Conservation (phyloP, 2,888 invertebrate genomes). For the Mayetiola destructor region DNA sequence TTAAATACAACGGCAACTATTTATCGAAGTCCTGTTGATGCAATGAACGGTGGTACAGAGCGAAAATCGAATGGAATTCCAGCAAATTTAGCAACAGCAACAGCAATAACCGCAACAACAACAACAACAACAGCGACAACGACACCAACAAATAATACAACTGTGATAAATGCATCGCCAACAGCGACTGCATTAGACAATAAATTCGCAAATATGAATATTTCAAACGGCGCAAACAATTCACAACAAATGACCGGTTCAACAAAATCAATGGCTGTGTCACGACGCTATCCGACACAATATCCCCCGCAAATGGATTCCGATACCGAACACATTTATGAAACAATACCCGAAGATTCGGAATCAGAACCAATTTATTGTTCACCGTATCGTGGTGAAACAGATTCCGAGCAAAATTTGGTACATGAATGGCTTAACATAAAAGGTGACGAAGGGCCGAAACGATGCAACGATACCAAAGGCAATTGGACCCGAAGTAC, state of each 20-base stretch:
- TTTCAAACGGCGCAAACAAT: not conserved
- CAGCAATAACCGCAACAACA: not conserved
- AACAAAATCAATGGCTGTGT: conserved; percentile 22
- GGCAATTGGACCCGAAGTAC: conserved; percentile 14
- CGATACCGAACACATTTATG: conserved; percentile 49
- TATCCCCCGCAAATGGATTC: conserved; percentile 26
- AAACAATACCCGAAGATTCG: conserved; percentile 45
- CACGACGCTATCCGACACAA: conserved; percentile 23
- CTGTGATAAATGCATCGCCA: conserved; percentile 16
- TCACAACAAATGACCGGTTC: conserved; percentile 20
- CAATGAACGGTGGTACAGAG: not conserved
- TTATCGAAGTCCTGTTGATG: conserved; percentile 16
- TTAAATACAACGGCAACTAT: conserved; percentile 13
- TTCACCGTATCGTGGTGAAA: conserved; percentile 41
- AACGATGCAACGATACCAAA: not conserved
- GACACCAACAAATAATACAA: not conserved
- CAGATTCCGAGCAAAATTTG: conserved; percentile 25
- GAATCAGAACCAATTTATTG: conserved; percentile 47
- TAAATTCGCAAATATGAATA: conserved; percentile 19
- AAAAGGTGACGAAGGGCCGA: not conserved
- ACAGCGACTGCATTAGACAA: conserved; percentile 20
- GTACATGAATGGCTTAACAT: conserved; percentile 15
- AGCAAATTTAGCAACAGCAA: not conserved
- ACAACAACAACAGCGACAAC: not conserved
- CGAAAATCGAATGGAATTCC: not conserved